Base-by-base conservation (phyloP, 2,888 invertebrate genomes). In the Cantharis nigra region DNA sequence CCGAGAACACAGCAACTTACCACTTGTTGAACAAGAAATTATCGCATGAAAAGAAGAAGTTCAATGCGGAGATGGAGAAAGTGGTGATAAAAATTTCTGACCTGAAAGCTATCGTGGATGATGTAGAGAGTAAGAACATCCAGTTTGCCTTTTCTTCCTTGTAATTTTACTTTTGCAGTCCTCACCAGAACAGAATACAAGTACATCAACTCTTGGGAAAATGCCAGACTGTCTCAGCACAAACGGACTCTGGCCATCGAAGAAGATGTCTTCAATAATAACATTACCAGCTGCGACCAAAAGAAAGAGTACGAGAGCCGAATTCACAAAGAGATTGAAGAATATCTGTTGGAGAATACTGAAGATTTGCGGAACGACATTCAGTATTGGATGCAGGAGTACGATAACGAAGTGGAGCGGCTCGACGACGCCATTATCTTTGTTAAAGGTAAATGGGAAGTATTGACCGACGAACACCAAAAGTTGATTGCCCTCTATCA, bases 331-430 rank as follows among this genome's bases (percentile, higher is more conserved):
- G 84, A 85, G 78, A 79, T 87, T 10, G 74, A 78, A 13, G 80
- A 74, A 70, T 87, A 83, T 72, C 79, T 86, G 26, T 80, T 83
- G 28, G 85, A 87, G 79, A 84, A 80, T 69, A 49, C 77, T 70
- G 70, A 86, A 83, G 86, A 87, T 72, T 77, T 81, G 67, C 18
- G 81, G 26, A 83, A 84, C 3, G 83, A 83, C 23, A 87, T 86
- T 10, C 79, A 85, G 10, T 82, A 83, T 69, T 87, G 87, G 87
- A 84, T 85, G 83, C 83, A 85, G 69, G 77, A 79, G n/a, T 87
- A 86, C 72, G 86, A 87, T 26, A 80, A 81, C 16, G 87, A 87
- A 74, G 77, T 82, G 1, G 87, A 87, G 72, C 70, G 74, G 14
- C 78, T 80, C 20, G 86, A 86, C 26, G 76, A 76, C 0, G 83